phyloP scores from a whole-genome alignment of 2,797 vertebrate genomes.

The Melanotaenia pygmaea region DNA sequence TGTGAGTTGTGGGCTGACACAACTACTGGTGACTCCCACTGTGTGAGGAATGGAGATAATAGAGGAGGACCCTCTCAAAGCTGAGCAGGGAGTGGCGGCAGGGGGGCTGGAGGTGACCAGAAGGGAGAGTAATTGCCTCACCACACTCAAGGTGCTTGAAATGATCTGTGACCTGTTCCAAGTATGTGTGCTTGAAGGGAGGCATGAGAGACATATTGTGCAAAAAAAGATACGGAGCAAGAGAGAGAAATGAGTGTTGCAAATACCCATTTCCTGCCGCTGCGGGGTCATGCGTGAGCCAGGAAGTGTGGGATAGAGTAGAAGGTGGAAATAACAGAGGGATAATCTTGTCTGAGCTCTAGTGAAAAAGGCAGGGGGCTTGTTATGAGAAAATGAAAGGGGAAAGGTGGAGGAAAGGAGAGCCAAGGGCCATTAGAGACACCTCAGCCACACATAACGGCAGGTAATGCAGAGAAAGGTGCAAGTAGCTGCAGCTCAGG shows the following conservation, averaged over 20 bases:
- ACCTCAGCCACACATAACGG: constrained; percentile 67
- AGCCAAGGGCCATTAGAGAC: constrained; percentile 72
- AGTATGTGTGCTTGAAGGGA: constrained; percentile 51
- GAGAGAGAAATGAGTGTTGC: constrained; percentile 65
- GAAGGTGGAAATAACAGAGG: constrained; percentile 71
- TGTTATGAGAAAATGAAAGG: constrained; percentile 82
- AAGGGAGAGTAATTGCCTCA: constrained; percentile 73
- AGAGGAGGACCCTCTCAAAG: constrained; percentile 59
- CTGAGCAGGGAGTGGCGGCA: constrained; percentile 42
- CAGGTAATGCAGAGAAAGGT: constrained; percentile 47
- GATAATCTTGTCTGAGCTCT: constrained; percentile 79
- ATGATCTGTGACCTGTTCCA: constrained; percentile 75
- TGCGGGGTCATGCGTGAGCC: constrained; percentile 66
- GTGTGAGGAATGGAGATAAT: constrained; percentile 64
- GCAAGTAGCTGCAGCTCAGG: constrained; percentile 31
- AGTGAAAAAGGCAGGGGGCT: constrained; percentile 71
- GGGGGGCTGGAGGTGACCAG: constrained; percentile 65
- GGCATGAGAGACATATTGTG: constrained; percentile 32
- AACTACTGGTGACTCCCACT: constrained; percentile 54
- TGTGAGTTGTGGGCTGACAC: constrained; percentile 49
- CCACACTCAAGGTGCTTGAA: constrained; percentile 72
- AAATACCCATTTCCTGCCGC: constrained; percentile 74
- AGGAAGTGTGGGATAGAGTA: constrained; percentile 69
- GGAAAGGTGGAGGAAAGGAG: constrained; percentile 76
- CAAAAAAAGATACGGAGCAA: constrained; percentile 27